A percentile compares a stretch with the other conserved stretches of the same genome.
These are phyloP conservation scores for Sebastes hubbsi DNA, from an alignment of 2,797 vertebrate genomes.

Conservation along the genomic window DNA sequence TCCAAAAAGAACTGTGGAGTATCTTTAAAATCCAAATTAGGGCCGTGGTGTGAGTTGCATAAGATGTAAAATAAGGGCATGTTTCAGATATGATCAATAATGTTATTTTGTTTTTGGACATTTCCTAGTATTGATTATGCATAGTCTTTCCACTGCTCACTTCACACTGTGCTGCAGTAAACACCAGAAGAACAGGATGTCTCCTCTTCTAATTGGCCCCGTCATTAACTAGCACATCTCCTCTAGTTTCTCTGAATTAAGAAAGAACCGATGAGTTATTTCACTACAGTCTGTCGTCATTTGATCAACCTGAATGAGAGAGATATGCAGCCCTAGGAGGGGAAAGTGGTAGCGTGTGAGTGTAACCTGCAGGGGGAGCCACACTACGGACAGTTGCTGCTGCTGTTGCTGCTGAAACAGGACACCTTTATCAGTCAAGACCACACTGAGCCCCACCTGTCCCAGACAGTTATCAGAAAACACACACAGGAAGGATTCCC, in stretches of 20 bases:
- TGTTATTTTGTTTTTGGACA: rapidly evolving
- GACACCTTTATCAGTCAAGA: slow-evolving; percentile 61
- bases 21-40: no score
- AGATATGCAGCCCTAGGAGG: neutral
- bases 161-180: neutral
- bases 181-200: neutral
- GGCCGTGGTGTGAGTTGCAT: neutral
- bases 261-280: neutral
- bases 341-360: rapidly evolving
- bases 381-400: neutral
- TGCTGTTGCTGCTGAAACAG: slow-evolving; percentile 43
- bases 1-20: neutral
- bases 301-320: neutral
- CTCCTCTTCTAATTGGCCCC: neutral
- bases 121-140: neutral
- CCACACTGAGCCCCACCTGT: slow-evolving; percentile 60
- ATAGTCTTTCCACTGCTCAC: neutral
- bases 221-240: neutral
- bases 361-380: slow-evolving; percentile 49
- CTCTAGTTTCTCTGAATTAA: neutral
- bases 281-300: neutral
- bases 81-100: neutral
- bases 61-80: neutral
- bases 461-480: neutral
- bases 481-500: neutral